Base-by-base conservation (phyloP, 2,797 vertebrate genomes). In the Phalanger gymnotis region DNA sequence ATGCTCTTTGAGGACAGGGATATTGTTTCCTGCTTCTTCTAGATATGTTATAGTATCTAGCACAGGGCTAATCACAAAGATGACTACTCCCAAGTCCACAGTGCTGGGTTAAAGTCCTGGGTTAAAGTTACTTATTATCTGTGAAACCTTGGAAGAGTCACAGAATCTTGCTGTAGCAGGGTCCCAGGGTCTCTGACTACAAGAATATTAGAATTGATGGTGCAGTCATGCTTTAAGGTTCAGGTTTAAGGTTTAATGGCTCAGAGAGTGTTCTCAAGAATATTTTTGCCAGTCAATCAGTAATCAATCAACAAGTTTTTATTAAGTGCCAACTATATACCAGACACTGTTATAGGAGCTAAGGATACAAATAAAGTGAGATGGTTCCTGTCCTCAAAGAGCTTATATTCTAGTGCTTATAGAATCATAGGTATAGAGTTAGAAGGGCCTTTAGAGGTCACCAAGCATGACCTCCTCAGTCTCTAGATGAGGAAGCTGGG, bases 11-110 rank as follows among this genome's bases (percentile, higher is more conserved):
- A 61, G 58, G 58, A 34, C 31, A 34, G 13, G 11, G 31, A 61
- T 61, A 34, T 34, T 34, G 31, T 34, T 61, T 34, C 34, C 28
- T 61, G 34, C 31, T 61, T 31, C 58, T 61, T 61, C 30, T 61
- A 4, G 11, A 34, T 14, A 61, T 61, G 58, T 31, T 61, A 34
- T 61, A 97, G 91, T 97, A 90, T 30, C 34, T 53, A 93, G 58
- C 66, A 66, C 3, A 16, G 27, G 54, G 2, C 87, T 53, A 28
- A 92, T 54, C 22, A 93, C 53, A 90, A 14, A 94, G 94, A 94
- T 40, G 53, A 54, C 93, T 52, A 51, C 89, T 56, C 31, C 31
- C 66, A 95, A 96, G 89, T 66, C 34, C 13, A n/a, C 6, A n/a
- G 61, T n/a, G 14, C 31, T n/a, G 34, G 28, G 13, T 66, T 66